Base-by-base conservation (phyloP, 2,113 vertebrate genomes). In the Etia nguti region DNA sequence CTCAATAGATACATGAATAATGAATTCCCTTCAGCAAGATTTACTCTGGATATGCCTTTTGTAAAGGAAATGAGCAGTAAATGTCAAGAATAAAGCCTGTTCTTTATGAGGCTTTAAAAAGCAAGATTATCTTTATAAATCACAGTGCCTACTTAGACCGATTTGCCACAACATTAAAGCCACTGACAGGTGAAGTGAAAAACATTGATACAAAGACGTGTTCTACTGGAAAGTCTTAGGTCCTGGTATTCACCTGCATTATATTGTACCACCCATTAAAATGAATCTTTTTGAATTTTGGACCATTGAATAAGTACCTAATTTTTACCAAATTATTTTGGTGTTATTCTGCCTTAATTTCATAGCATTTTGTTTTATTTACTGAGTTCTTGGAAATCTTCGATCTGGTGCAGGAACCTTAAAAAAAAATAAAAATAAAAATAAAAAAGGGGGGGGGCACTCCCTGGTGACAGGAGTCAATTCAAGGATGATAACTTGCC, bases 261-360 rank as follows among this genome's bases (percentile, higher is more conserved):
- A 3, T 73, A 46, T 46, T 73, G 38, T 46, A 73, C n/a, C 12
- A 46, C 8, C 1, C 22, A 4, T 46, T 46, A 73, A 43, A 73
- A 46, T 46, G 1, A 70, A 1, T 24, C 12, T 9, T 41, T 70
- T 24, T 24, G 0, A 10, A 73, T 29, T 46, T 73, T 46, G 5
- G 68, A 73, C 68, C 43, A 73, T 4, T 73, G 41, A 75, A 75
- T 75, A 8, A 75, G 24, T 75, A 48, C 24, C 43, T 75, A 29
- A 29, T 26, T 18, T 46, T 29, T 73, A 73, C 41, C 68, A 11
- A 48, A 29, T 48, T 26, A 48, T 75, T 75, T 75, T 29, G 6
- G 24, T 26, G 24, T 48, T 20, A 29, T 5, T 26, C 9, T 75
- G n/a, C 3, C 36, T 41, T 68, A 9, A 24, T 70, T 70, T 70